Conservation (phyloP, 2,888 invertebrate genomes). For the Neoascia interrupta region DNA sequence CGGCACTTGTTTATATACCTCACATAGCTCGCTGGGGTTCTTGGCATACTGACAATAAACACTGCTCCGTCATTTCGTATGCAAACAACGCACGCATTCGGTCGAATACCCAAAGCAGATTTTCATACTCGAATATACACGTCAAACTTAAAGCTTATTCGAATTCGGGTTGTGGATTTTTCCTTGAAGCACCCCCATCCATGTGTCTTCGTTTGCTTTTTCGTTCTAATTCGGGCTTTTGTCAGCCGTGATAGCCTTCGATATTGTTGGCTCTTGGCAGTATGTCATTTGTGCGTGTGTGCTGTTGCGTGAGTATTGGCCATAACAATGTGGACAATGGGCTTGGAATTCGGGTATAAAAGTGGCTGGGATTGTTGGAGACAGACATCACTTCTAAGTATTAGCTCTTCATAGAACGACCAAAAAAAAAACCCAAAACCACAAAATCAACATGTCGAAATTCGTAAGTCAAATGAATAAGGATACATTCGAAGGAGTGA, state of each 20-base stretch:
- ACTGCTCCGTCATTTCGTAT: conserved; percentile 54
- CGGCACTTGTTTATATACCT: conserved; percentile 60
- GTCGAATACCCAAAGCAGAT: conserved; percentile 27
- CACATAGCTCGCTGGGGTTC: conserved; percentile 45
- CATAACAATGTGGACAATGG: conserved; percentile 30
- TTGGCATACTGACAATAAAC: conserved; percentile 63
- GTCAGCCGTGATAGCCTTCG: conserved; percentile 35
- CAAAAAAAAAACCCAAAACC: conserved; percentile 15
- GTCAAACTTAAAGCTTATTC: conserved; percentile 24
- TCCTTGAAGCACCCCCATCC: conserved; percentile 61
- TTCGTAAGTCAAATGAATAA: conserved; percentile 47
- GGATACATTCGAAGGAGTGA: no score
- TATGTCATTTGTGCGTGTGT: conserved; percentile 26
- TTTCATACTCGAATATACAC: no score
- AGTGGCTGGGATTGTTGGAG: conserved; percentile 24
- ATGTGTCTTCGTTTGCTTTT: conserved; percentile 10
- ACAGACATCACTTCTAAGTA: conserved; percentile 54
- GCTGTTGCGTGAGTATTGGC: conserved; percentile 21
- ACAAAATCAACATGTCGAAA: conserved; percentile 65
- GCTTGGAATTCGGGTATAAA: conserved; percentile 56
- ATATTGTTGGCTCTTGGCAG: conserved; percentile 18
- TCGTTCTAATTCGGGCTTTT: conserved; percentile 50
- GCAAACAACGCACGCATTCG: conserved; percentile 45
- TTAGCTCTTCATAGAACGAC: conserved; percentile 54
- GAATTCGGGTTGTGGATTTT: conserved; percentile 53